Percentiles rank a stretch among this genome's conserved stretches.
phyloP scores from a whole-genome alignment of 2,113 vertebrate species.

The Amphiprion ocellaris region DNA sequence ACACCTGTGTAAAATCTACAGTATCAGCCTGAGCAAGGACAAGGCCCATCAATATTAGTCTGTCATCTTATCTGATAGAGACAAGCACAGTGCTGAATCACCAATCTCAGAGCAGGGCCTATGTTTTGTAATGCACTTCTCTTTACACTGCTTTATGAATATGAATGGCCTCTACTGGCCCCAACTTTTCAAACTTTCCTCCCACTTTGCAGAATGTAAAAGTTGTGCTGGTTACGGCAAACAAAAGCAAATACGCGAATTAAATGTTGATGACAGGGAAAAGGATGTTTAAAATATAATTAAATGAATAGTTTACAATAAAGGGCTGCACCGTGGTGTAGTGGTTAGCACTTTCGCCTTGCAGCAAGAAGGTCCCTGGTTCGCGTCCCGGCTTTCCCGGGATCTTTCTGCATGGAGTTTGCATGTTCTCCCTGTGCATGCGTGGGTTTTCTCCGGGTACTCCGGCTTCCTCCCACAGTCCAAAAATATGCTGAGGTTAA shows the following conservation, averaged over 20 bases:
- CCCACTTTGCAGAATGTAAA: slow-evolving; percentile 30
- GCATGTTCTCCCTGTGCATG: no score
- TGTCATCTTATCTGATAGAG: slow-evolving; percentile 77
- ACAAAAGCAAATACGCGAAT: not conserved
- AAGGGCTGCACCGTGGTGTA: no score
- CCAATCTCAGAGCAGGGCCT: slow-evolving; percentile 37
- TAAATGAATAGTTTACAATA: not conserved
- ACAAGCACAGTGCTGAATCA: slow-evolving; percentile 74
- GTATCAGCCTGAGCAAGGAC: slow-evolving; percentile 75
- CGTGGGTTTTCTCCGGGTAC: no score
- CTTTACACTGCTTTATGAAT: slow-evolving; percentile 51
- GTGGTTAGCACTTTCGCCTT: no score
- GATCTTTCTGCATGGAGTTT: no score
- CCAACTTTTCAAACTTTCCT: slow-evolving; percentile 40
- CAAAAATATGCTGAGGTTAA: no score
- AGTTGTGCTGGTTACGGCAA: not conserved
- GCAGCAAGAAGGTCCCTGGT: no score
- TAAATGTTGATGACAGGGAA: no score
- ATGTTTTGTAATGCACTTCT: slow-evolving; percentile 57
- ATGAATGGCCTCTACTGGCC: slow-evolving; percentile 42
- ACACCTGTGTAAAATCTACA: slow-evolving; percentile 60
- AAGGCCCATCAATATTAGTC: slow-evolving; percentile 77
- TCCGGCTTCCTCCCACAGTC: no score
- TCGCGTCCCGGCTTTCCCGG: no score
- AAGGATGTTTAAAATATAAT: no score